Base-by-base conservation (phyloP, 2,797 vertebrate genomes). In the Helostoma temminkii region DNA sequence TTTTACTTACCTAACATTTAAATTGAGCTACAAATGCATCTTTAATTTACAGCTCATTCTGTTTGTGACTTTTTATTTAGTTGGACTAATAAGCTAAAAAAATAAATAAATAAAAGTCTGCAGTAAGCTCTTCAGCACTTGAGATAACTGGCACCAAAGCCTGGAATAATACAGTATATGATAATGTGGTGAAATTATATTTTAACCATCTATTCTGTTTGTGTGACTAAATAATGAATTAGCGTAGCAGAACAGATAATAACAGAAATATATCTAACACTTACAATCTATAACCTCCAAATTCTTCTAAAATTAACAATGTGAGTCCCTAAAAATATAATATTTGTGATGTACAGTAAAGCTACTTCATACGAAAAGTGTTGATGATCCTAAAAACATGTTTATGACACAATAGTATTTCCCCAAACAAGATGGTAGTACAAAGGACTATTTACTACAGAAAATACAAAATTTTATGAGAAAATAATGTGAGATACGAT, bases 151-250 rank as follows among this genome's bases (percentile, higher is more conserved):
- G 45, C 56, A 61, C 80, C 77, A 88, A 81, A 84, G 66, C 71
- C 81, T 74, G 82, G 82, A 90, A n/a, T n/a, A 88, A 84, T 56
- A 70, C 52, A 66, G 10, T 49, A 14, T 16, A 46, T 76, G 56
- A 75, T 77, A 67, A 62, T 74, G 21, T 71, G 66, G 19, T 34
- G 52, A 55, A 60, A 49, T 74, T 54, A 50, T 49, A 43, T 80
- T 66, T 82, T 42, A 48, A 52, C 66, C 50, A 73, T 52, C 42
- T 66, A 19, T 26, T 62, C 15, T n/a, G 5, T 26, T 26, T 26
- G 26, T 26, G 6, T 26, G 26, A 26, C 26, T 26, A 26, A 19
- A 48, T 25, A 36, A 60, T 46, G 21, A 37, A 42, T 24, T 37
- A 25, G 14, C 18, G 26, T 3, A 21, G 6, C 15, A 1, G 21